These are phyloP conservation scores for Rhyacophila brunnea DNA, from an alignment of 1,140 invertebrate species.

Conservation along the genomic window DNA sequence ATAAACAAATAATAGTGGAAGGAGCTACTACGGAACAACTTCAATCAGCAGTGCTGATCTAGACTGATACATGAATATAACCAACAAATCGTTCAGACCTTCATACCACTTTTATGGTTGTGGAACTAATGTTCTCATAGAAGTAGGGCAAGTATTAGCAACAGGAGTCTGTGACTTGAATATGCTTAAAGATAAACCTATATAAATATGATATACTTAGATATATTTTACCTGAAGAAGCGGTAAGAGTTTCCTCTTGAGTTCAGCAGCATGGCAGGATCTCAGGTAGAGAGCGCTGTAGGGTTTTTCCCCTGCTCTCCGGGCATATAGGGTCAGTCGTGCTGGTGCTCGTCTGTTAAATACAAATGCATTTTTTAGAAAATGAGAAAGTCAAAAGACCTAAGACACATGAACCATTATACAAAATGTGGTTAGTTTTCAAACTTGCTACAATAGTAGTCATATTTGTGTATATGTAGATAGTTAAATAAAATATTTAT, in stretches of 20 bases:
- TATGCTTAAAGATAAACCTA: too few species aligned
- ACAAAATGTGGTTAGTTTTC: constrained; percentile 2
- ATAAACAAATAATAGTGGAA: too few species aligned
- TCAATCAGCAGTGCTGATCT: too few species aligned
- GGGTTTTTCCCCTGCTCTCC: constrained; percentile 61
- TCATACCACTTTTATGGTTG: too few species aligned
- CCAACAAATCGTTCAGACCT: too few species aligned
- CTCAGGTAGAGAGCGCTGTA: constrained; percentile 82
- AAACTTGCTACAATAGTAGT: not conserved
- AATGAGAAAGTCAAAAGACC: not conserved
- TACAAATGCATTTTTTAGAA: constrained; percentile 24
- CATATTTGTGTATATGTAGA: not conserved
- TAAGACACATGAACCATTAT: constrained; percentile 5
- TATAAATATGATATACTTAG: too few species aligned
- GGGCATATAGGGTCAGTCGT: constrained; percentile 77
- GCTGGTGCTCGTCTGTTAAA: constrained; percentile 70
- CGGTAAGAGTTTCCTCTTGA: constrained; percentile 65
- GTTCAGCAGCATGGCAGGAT: constrained; percentile 61
- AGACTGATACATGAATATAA: too few species aligned
- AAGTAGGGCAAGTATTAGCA: too few species aligned
- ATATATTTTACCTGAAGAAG: constrained; percentile 64
- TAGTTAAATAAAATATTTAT: constrained; percentile 2
- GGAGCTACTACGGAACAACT: too few species aligned
- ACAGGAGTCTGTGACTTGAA: too few species aligned
- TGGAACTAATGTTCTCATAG: too few species aligned